phyloP scores from a whole-genome alignment of 2,797 vertebrate species.

The Acrocephalus scirpaceus region DNA sequence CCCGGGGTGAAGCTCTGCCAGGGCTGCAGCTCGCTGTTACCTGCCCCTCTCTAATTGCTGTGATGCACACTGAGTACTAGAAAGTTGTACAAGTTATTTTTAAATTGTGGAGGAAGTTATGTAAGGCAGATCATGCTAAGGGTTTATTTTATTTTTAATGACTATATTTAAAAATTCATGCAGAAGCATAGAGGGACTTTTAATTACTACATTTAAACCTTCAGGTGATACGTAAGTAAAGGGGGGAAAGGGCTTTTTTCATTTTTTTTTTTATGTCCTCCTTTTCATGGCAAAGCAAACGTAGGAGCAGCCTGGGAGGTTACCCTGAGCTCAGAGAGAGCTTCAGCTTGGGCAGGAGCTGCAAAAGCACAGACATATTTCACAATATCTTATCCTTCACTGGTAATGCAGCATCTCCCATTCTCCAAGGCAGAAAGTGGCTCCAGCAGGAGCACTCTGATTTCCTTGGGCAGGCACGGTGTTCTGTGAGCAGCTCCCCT shows the following conservation, averaged over 20 bases:
- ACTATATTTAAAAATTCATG: slow-evolving; percentile 25
- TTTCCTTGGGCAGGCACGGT: slow-evolving; percentile 14
- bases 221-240: slow-evolving; percentile 13
- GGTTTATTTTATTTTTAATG: slow-evolving; percentile 49
- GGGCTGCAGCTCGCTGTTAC: background rate
- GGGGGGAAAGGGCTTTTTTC: background rate
- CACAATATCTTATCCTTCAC: background rate
- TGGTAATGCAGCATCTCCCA: background rate
- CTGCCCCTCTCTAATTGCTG: background rate
- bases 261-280: background rate
- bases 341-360: background rate
- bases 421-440: background rate
- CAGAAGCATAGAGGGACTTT: slow-evolving; percentile 16
- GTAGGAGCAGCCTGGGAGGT: background rate
- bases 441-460: background rate
- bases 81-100: slow-evolving; percentile 52
- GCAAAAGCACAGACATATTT: background rate
- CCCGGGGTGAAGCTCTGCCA: background rate
- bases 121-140: slow-evolving; percentile 37
- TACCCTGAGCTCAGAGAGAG: background rate
- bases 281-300: background rate
- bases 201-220: slow-evolving; percentile 43
- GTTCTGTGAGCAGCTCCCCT: background rate
- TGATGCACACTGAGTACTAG: background rate
- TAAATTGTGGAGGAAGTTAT: slow-evolving; percentile 56